Percentiles rank a stretch among this genome's conserved stretches.
Evolutionary conservation across 2,888 invertebrate genomes (phyloP).

Genomic region (Alentia gelatinosa): DNA sequence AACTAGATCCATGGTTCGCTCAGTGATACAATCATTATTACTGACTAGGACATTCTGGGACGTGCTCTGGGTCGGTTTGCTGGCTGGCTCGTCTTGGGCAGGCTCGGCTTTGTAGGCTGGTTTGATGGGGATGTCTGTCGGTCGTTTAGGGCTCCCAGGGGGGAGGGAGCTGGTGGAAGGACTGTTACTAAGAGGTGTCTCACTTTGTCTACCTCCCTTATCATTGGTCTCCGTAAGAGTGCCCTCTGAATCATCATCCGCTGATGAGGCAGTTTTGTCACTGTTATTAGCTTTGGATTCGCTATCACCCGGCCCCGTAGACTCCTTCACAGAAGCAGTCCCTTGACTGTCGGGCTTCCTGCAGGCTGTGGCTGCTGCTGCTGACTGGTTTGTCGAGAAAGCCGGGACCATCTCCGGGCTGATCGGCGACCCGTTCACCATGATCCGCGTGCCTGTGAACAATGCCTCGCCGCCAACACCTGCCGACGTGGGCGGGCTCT

Average conservation of each 20-base stretch:
- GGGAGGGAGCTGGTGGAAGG: not conserved
- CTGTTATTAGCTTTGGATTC: not conserved
- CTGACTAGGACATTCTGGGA: not conserved
- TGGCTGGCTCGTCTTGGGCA: not conserved
- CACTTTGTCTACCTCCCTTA: not conserved
- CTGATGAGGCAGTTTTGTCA: not conserved
- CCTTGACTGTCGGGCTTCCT: not conserved
- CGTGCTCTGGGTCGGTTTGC: not conserved
- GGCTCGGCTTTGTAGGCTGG: not conserved
- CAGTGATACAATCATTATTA: not conserved
- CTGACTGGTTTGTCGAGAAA: too few species aligned
- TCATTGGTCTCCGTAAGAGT: not conserved
- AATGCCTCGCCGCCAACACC: not conserved
- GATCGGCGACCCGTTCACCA: conserved; percentile 40
- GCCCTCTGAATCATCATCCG: not conserved
- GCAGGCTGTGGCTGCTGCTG: not conserved
- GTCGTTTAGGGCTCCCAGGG: conserved; percentile 28
- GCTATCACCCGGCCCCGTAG: not conserved
- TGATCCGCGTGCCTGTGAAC: conserved; percentile 21
- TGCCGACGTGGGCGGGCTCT: conserved; percentile 52
- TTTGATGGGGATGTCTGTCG: conserved; percentile 55
- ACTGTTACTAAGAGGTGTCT: conserved; percentile 5
- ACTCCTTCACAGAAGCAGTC: not conserved
- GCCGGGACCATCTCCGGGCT: conserved; percentile 12
- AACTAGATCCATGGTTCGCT: conserved; percentile 45